These are phyloP conservation scores for Agonum fuliginosum DNA, from an alignment of 2,888 invertebrate species.

Conservation along the genomic window DNA sequence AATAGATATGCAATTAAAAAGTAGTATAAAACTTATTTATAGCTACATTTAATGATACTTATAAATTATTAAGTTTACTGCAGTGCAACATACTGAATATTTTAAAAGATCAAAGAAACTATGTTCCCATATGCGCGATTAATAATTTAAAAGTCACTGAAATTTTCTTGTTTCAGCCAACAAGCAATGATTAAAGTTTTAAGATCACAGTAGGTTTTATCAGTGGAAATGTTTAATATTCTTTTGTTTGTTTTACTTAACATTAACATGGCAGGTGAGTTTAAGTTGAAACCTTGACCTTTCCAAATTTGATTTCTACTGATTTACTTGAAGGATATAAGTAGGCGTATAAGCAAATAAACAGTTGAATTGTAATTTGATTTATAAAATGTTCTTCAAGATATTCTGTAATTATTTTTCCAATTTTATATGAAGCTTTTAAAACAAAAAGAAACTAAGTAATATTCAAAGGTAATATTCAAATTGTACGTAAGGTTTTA, in stretches of 20 bases:
- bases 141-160: conserved; percentile 2
- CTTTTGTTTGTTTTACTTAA: conserved; percentile 19
- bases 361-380: conserved; percentile 1
- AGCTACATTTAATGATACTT: background rate
- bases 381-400: background rate
- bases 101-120: background rate
- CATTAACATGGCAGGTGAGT: background rate
- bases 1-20: conserved; percentile 10
- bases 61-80: conserved; percentile 21
- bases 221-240: conserved; percentile 1
- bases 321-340: conserved; percentile 14
- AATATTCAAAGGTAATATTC: too few species aligned
- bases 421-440: too few species aligned
- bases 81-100: conserved; percentile 5
- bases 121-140: conserved; percentile 7
- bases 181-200: background rate
- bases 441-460: too few species aligned
- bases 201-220: background rate
- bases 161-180: background rate
- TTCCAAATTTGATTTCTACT: background rate
- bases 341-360: conserved; percentile 17
- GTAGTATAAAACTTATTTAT: background rate
- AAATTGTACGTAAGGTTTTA: too few species aligned
- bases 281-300: conserved; percentile 17
- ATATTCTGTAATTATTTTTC: background rate